Conservation (phyloP, 2,113 vertebrate species). For the Orycteropus afer region DNA sequence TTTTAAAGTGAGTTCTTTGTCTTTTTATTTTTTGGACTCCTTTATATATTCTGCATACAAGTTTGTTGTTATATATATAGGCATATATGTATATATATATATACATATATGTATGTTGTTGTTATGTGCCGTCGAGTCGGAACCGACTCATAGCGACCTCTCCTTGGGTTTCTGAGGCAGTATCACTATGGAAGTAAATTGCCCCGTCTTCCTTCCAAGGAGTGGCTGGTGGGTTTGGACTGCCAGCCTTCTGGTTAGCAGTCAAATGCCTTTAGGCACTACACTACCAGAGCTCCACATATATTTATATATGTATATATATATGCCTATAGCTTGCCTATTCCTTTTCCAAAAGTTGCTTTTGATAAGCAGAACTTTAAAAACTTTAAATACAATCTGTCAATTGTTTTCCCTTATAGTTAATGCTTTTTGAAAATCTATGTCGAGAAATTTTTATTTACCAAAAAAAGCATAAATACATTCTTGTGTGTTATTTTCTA, state of each 20-base stretch:
- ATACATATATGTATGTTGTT: too few relatives aligned
- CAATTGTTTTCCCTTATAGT: not conserved
- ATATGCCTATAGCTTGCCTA: not conserved
- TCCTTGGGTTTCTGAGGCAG: too few relatives aligned
- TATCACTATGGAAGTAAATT: too few relatives aligned
- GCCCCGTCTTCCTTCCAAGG: too few relatives aligned
- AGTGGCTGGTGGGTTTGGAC: too few relatives aligned
- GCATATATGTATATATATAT: not conserved
- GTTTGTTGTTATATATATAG: not conserved
- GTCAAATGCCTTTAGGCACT: too few relatives aligned
- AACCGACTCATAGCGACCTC: too few relatives aligned
- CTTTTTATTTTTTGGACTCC: conserved; percentile 1
- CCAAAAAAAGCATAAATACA: not conserved
- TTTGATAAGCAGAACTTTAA: not conserved
- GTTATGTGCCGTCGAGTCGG: too few relatives aligned
- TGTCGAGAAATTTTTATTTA: not conserved
- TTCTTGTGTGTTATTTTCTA: not conserved
- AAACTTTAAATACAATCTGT: conserved; percentile 1
- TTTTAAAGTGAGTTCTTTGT: not conserved
- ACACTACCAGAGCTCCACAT: too few relatives aligned
- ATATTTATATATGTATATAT: not conserved
- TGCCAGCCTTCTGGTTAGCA: too few relatives aligned
- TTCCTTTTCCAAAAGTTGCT: not conserved
- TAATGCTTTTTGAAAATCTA: not conserved
- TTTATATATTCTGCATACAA: not conserved